phyloP scores from a whole-genome alignment of 2,113 vertebrate genomes.

The Cyphomyrus discorhynchus region DNA sequence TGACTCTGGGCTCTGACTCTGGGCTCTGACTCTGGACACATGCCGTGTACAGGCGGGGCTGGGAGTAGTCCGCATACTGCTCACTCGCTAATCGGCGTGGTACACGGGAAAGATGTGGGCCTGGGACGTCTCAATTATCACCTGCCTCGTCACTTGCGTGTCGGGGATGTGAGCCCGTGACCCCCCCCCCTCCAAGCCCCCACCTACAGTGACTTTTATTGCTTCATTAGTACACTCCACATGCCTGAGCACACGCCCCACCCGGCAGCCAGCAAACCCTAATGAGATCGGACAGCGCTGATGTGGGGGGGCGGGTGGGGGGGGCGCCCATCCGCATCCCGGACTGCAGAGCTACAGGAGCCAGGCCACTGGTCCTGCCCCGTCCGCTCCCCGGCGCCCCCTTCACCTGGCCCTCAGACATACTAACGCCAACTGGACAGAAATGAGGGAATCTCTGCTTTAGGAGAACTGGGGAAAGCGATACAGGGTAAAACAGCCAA shows the following conservation, averaged over 20 bases:
- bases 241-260: constrained; percentile 55
- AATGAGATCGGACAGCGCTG: constrained; percentile 29
- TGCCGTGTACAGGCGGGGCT: neutral
- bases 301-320: neutral
- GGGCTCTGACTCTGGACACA: neutral
- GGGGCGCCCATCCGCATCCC: neutral
- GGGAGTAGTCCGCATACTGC: neutral
- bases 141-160: constrained; percentile 20
- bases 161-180: constrained; percentile 13
- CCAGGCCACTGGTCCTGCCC: neutral
- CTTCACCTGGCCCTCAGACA: neutral
- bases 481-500: neutral
- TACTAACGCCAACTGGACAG: neutral
- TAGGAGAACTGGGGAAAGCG: neutral
- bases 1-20: neutral
- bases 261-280: constrained; percentile 13
- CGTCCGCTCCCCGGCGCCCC: too few relatives aligned
- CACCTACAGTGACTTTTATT: constrained; percentile 71
- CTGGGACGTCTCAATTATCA: constrained; percentile 37
- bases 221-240: constrained; percentile 71
- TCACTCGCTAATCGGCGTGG: neutral
- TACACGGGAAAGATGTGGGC: constrained; percentile 34
- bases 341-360: neutral
- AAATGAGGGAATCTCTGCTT: neutral
- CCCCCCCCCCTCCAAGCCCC: constrained; percentile 47